Evolutionary conservation across 1,140 invertebrate genomes (phyloP), one percentile per base, ranked within the genome.

Genomic region (Melitaea cinxia): DNA sequence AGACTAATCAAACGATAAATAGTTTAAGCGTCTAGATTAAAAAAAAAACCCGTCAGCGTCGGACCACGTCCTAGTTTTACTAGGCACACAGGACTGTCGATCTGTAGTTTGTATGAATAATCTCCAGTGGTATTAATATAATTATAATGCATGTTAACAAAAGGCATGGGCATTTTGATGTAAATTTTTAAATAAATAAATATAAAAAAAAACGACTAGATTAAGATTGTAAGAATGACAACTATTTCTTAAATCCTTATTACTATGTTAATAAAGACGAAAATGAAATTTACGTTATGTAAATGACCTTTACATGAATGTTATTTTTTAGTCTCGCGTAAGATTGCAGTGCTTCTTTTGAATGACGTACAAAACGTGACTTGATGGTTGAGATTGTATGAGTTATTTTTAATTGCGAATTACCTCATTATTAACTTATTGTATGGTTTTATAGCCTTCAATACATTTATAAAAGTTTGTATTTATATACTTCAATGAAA

Each of bases 251-350:
- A 23, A 58, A 39, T 28, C 35, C 63, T 65, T 65, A 65, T 58
- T 30, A 10, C n/a, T 10, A 45, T 45, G 10, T 19, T 0, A 10
- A 21, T 47, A 47, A n/a, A 30, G 45, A 52, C 35, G 19, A 45
- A 70, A 61, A 65, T 52, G 55, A 28, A 15, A 53, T 65, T 55
- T 60, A 52, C 39, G 49, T 26, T 47, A 12, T 55, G 45, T 50
- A 60, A 61, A 19, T 47, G 57, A 65, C 68, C 62, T 70, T 70
- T 70, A 52, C 30, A 33, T 60, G 30, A 47, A 55, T 65, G 67
- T 61, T 70, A 60, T 55, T 69, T 50, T 65, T 65, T 65, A 57
- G 42, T 47, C 39, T 56, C 15, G 28, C 54, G 37, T 42, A 57
- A 37, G 23, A 17, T 47, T 47, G 42, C 42, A 47, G 42, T 47